Base-by-base conservation (phyloP, 2,888 invertebrate genomes). In the Xylota sylvarum region DNA sequence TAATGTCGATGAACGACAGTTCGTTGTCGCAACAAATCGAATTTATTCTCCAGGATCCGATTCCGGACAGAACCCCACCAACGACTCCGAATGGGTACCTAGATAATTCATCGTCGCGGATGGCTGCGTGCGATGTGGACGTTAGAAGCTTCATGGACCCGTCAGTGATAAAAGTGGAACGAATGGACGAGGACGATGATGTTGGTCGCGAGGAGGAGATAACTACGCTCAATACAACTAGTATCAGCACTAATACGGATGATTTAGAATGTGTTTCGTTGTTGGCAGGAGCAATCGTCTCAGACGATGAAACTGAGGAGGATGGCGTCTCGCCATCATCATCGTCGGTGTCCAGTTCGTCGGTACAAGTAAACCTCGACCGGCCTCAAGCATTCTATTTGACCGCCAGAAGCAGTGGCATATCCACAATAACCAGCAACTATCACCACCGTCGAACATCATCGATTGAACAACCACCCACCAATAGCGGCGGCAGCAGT, bases 1-100 rank as follows among this genome's bases (percentile, higher is more conserved):
- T 92, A 79, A 92, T 91, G 88, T 90, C 92, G 88, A 91, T 92
- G 89, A 92, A 91, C 87, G 92, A 92, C 89, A 91, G 89, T 89
- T 91, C 92, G 88, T 89, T 92, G 89, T 92, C 92, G 88, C 92
- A 92, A 90, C 92, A 92, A 91, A 92, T 92, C 91, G 92, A 92
- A 92, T 92, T 92, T 91, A 92, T 92, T 87, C 89, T 92, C 85
- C 92, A 92, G 88, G 92, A 92, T 89, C 91, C 92, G n/a, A 74
- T 78, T 17, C 62, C 82, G 17, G 79, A 86, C 7, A 69, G 76
- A 60, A 67, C 76, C 0, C 87, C 84, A 65, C 86, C 84, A 32
- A 72, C 46, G 55, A 77, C 85, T 46, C 85, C 85, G 17, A 81
- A 73, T 32, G 86, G 82, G 6, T 78, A 77, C 10, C 30, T 76